Evolutionary conservation across 2,888 invertebrate species (phyloP).

Genomic region (Thymelicus sylvestris): DNA sequence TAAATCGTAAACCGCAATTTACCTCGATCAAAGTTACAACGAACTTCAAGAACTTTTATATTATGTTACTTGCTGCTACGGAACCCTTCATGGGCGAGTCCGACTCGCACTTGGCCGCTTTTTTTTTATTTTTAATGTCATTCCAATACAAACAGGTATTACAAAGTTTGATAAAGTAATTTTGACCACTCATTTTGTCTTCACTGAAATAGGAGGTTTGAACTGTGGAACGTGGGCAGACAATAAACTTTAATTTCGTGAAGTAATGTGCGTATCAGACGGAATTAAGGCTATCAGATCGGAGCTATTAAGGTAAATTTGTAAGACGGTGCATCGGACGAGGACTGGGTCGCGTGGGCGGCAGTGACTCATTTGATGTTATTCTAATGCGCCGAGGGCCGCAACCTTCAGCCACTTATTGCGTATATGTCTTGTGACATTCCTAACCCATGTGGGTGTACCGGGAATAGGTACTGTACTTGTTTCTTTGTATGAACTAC

Average conservation of each 20-base stretch:
- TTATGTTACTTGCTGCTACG: too few relatives aligned
- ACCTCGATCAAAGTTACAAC: too few relatives aligned
- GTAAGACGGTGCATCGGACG: slow-evolving; percentile 43
- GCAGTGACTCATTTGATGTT: slow-evolving; percentile 50
- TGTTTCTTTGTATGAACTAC: not conserved
- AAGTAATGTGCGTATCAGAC: slow-evolving; percentile 41
- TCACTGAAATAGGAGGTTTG: not conserved
- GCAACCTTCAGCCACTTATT: slow-evolving; percentile 53
- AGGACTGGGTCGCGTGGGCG: slow-evolving; percentile 27
- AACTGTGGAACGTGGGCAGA: slow-evolving; percentile 11
- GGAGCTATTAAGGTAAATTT: slow-evolving; percentile 49
- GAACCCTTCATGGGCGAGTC: too few relatives aligned
- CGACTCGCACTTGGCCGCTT: too few relatives aligned
- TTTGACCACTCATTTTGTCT: too few relatives aligned
- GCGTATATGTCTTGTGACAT: slow-evolving; percentile 50
- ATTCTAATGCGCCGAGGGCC: slow-evolving; percentile 52
- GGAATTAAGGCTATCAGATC: slow-evolving; percentile 48
- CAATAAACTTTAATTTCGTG: slow-evolving; percentile 29
- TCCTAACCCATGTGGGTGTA: slow-evolving; percentile 38
- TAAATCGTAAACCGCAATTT: too few relatives aligned
- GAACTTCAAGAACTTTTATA: too few relatives aligned
- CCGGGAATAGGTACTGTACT: not conserved
- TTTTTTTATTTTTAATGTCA: too few relatives aligned
- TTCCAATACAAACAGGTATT: too few relatives aligned
- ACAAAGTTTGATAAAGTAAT: too few relatives aligned